These are phyloP conservation scores for rat (Rattus norvegicus) DNA, from an alignment of 2,113 vertebrate species.

Conservation along the genomic window GRCr8 NC_086023.1:72337001-72337500, in stretches of 20 bases:
- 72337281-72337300: not conserved
- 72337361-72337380: not conserved
- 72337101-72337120: too few species aligned
- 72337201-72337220: not conserved
- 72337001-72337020: too few species aligned
- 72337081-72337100: too few species aligned
- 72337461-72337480: not conserved
- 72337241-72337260: not conserved
- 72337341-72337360: too few species aligned
- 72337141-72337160: not conserved
- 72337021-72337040: too few species aligned
- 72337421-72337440: not conserved
- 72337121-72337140: too few species aligned
- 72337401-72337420: not conserved
- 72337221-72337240: not conserved
- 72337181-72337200: not conserved
- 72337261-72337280: not conserved
- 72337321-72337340: not conserved
- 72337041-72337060: too few species aligned
- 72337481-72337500: not conserved
- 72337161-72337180: not conserved
- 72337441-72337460: not conserved
- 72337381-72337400: not conserved
- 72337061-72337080: too few species aligned
- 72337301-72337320: not conserved